Base-by-base conservation (phyloP, 1,140 invertebrate species). In the Gonioctena quinquepunctata region DNA sequence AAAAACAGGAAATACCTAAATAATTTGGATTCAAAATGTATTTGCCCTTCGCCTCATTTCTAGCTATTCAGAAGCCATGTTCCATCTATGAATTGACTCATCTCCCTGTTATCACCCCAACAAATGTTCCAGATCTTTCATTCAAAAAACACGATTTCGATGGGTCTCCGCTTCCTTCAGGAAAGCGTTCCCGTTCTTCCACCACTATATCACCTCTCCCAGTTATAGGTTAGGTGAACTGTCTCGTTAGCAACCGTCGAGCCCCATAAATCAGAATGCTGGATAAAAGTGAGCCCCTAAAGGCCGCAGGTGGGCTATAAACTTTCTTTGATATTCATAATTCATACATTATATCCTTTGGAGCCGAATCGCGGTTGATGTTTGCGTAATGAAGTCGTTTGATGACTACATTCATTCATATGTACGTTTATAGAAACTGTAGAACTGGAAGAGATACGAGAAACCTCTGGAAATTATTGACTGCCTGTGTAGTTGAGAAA, bases 261-360 rank as follows among this genome's bases (percentile, higher is more conserved):
- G 66, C 71, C 74, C 69, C 72, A 78, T 78, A 78, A 78, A 78
- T 78, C 77, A 77, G 71, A 70, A 74, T 66, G 71, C 11, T 13
- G 61, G 61, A 63, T 63, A 63, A 63, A 63, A 63, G 28, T 49
- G 74, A 72, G 71, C 66, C 74, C 72, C 73, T 77, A 77, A 79
- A 75, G 76, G 78, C 75, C 78, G 78, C 78, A 79, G 78, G 78
- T 79, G 78, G 76, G 78, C 74, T 67, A 79, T 79, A 79, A 79
- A 78, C 72, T 71, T 66, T 73, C 70, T 69, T 68, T 69, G 65
- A 76, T 75, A 77, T 79, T 75, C 76, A 79, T 79, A 79, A 79
- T 79, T 79, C 72, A 77, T 74, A 71, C 68, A 70, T 68, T 76
- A 74, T 66, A 61, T 75, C 71, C 63, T 66, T 71, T 21, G 48